Percentiles rank a stretch among this genome's conserved stretches.
phyloP scores from a whole-genome alignment of 2,113 vertebrate species.

The Cryptomyrus ogoouensis region DNA sequence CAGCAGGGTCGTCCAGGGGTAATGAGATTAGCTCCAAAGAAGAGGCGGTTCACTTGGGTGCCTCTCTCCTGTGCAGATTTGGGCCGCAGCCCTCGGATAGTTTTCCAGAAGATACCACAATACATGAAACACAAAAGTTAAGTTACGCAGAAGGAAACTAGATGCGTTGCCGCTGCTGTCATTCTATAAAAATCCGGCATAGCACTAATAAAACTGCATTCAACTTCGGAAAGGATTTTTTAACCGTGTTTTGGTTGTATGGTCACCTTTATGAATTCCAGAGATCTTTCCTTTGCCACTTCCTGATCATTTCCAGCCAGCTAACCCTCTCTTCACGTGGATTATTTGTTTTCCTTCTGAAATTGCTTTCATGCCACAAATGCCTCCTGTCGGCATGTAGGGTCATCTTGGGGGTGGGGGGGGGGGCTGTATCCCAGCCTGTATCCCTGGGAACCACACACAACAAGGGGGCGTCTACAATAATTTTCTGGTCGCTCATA shows the following conservation, averaged over 20 bases:
- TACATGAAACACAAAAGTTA: not conserved
- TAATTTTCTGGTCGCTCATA: not conserved
- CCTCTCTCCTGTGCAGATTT: not conserved
- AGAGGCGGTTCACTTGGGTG: not conserved
- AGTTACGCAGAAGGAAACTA: not conserved
- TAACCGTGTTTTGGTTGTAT: not conserved
- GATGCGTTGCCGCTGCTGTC: not conserved
- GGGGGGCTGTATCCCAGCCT: not conserved
- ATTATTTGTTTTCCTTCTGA: not conserved
- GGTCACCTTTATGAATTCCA: not conserved
- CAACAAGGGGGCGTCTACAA: not conserved
- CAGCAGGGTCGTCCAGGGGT: conserved; percentile 4
- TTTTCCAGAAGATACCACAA: not conserved
- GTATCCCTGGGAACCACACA: not conserved
- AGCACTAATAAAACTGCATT: not conserved
- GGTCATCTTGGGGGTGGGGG: not conserved
- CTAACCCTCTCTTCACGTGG: not conserved
- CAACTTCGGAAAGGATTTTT: not conserved
- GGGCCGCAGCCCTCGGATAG: not conserved
- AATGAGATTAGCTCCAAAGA: conserved; percentile 5
- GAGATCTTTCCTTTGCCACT: not conserved
- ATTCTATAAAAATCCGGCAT: not conserved
- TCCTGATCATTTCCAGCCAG: not conserved
- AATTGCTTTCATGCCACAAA: not conserved
- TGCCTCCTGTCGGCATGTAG: not conserved